Conservation (phyloP, 2,797 vertebrate genomes). For the Hydrocynus forskahlii region DNA sequence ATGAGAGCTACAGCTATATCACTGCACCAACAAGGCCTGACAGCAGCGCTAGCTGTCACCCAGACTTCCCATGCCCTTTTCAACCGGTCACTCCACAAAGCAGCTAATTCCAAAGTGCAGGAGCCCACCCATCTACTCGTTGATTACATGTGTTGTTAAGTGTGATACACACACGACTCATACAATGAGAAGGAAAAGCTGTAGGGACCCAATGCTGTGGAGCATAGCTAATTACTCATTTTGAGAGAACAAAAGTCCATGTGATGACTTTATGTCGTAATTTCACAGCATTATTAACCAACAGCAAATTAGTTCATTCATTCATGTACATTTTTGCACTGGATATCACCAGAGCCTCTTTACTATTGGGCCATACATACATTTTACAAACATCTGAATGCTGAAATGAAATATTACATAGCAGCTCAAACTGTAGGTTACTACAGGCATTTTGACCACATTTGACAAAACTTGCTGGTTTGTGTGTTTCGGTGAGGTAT, state of each 20-base stretch:
- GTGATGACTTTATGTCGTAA: background rate
- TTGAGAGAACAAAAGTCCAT: background rate
- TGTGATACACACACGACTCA: background rate
- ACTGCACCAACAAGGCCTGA: conserved; percentile 9
- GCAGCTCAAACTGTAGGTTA: too few species aligned
- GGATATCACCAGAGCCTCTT: too few species aligned
- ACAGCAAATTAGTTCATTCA: background rate
- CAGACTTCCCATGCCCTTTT: conserved; percentile 23
- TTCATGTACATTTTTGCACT: too few species aligned
- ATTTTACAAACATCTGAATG: too few species aligned
- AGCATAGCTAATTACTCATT: background rate
- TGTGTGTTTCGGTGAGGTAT: too few species aligned
- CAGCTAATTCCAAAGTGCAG: conserved; percentile 47
- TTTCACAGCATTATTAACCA: too few species aligned
- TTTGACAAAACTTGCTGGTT: too few species aligned
- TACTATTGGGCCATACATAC: too few species aligned
- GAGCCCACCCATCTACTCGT: background rate
- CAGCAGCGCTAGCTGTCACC: conserved; percentile 19
- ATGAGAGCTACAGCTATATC: background rate
- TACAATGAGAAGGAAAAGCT: background rate
- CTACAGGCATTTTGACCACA: too few species aligned
- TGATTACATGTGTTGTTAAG: conserved; percentile 41
- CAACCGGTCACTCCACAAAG: conserved; percentile 16
- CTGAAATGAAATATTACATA: too few species aligned
- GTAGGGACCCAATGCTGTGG: background rate